Percentiles rank a stretch among this genome's conserved stretches.
These are phyloP conservation scores for Toxotes jaculatrix DNA, from an alignment of 2,113 vertebrate species.

Conservation along the genomic window DNA sequence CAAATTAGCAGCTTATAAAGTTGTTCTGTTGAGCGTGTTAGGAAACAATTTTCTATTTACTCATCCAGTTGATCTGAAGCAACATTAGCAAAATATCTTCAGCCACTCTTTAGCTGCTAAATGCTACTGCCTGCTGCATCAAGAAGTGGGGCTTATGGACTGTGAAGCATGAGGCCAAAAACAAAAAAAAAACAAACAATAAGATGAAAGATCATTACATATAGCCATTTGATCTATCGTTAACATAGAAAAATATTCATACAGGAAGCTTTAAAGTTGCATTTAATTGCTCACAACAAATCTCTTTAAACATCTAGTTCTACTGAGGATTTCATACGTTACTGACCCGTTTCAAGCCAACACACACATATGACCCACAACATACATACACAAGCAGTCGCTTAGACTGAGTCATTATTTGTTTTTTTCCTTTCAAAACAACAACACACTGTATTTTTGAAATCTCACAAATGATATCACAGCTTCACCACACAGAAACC, in stretches of 20 bases:
- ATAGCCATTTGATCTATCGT: background rate
- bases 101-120: background rate
- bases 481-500: background rate
- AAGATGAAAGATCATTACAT: background rate
- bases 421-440: slow-evolving; percentile 1
- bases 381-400: background rate
- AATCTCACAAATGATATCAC: slow-evolving; percentile 1
- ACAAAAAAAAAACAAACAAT: background rate
- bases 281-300: background rate
- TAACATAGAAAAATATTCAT: too few relatives aligned
- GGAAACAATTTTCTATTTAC: too few relatives aligned
- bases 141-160: background rate
- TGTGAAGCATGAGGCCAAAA: background rate
- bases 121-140: too few relatives aligned
- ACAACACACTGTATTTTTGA: background rate
- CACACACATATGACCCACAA: background rate
- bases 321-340: background rate
- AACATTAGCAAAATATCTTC: background rate
- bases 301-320: background rate
- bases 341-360: background rate
- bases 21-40: background rate
- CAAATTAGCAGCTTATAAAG: background rate
- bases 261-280: background rate
- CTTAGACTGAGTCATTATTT: background rate
- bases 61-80: background rate